Evolutionary conservation across 2,888 invertebrate species (phyloP), one percentile per base, ranked within the genome.

Genomic region (Caenorhabditis afra): DNA sequence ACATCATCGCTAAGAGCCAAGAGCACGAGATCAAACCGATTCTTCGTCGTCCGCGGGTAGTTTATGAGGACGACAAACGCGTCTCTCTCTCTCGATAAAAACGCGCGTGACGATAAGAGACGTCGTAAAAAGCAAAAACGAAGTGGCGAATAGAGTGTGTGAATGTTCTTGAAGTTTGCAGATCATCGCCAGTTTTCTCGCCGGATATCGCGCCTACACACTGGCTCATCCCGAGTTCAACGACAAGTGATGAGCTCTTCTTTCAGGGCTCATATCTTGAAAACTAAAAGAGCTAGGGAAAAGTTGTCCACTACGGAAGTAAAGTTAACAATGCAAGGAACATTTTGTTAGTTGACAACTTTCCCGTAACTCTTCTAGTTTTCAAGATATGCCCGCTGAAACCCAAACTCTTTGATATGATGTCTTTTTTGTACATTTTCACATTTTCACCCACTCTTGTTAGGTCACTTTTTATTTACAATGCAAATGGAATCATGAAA

Each of bases 111-210:
- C 12, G 58, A 59, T 68, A 59, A 68, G 67, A 41, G 45, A 67
- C 39, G 35, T 5, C 39, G 50, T 16, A 67, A 58, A 47, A 45
- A 39, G 29, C 29, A 29, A 7, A 29, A 29, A 5, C 29, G 29
- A 5, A 29, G 7, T 5, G 7, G 29, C 29, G 29, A 7, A 29
- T 3, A 29, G 29, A 5, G 29, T 29, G 29, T 7, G 7, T 29
- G 29, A 29, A 29, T 29, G 29, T 29, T 29, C 29, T 29, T 7
- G 29, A 29, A 29, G 4, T 29, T 79, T 79, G n/a, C 79, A 83
- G 81, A 68, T 83, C 10, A 79, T 81, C 39, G 83, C 83, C 35
- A 79, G 80, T 68, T 83, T 81, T 59, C 57, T 83, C 29, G 81
- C 81, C 57, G 83, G 78, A 20, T 83, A 81, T 53, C 75, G 83